These are phyloP conservation scores for Heterochromis multidens DNA, from an alignment of 2,113 vertebrate genomes.

Conservation along the genomic window DNA sequence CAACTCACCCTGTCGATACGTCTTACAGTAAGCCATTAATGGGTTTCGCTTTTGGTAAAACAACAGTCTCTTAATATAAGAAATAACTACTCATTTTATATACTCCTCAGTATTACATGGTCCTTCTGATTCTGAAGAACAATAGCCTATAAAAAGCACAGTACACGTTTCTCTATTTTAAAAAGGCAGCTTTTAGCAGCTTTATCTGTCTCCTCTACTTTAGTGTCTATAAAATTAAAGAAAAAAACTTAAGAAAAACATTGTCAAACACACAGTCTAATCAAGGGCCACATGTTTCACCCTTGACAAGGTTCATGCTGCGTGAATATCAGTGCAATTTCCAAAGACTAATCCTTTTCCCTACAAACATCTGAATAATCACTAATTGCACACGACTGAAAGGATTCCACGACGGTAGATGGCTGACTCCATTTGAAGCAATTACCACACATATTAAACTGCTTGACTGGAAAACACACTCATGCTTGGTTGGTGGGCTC, in stretches of 20 bases:
- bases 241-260: background rate
- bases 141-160: background rate
- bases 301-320: conserved; percentile 4
- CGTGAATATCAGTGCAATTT: background rate
- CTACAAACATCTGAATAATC: conserved; percentile 21
- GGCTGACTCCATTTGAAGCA: conserved; percentile 17
- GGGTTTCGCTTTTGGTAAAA: background rate
- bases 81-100: background rate
- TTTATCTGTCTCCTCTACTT: background rate
- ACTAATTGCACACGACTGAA: conserved; percentile 28
- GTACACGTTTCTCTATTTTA: background rate
- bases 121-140: background rate
- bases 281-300: conserved; percentile 4
- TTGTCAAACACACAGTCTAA: background rate
- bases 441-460: conserved; percentile 28
- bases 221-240: background rate
- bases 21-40: background rate
- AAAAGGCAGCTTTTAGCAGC: background rate
- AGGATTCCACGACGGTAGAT: background rate
- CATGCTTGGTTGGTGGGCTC: background rate
- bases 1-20: background rate
- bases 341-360: conserved; percentile 10
- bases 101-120: background rate
- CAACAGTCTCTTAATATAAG: background rate
- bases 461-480: background rate